These are phyloP conservation scores for Macroglossus sobrinus DNA, from an alignment of 2,113 vertebrate species.

Conservation along the genomic window DNA sequence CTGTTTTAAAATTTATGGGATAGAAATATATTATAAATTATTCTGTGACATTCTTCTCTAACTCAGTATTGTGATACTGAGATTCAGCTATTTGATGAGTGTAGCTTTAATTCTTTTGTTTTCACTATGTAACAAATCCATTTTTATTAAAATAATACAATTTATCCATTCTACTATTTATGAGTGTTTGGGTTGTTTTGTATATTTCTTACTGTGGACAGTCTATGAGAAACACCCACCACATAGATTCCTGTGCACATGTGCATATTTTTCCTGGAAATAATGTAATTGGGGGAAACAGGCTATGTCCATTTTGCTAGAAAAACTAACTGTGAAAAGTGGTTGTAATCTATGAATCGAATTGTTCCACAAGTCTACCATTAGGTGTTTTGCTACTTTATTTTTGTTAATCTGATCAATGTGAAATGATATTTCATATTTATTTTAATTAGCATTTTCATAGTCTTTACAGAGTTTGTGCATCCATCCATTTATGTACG, in stretches of 20 bases:
- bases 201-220: background rate
- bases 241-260: background rate
- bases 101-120: background rate
- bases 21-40: background rate
- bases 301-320: background rate
- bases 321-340: background rate
- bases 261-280: background rate
- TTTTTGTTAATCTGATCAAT: background rate
- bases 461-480: background rate
- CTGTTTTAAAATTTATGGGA: background rate
- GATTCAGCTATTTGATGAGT: background rate
- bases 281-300: background rate
- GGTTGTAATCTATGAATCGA: background rate
- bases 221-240: background rate
- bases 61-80: background rate
- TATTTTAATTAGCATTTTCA: background rate
- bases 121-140: background rate
- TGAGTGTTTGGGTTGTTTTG: background rate
- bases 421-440: background rate
- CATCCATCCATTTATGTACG: background rate
- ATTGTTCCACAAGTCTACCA: background rate
- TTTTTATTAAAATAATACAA: background rate
- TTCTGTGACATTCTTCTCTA: background rate
- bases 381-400: background rate
- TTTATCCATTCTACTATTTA: background rate